A percentile compares a stretch with the other conserved stretches of the same genome.
These are phyloP conservation scores for Formica aserva DNA, from an alignment of 2,888 invertebrate genomes.

Conservation along the genomic window DNA sequence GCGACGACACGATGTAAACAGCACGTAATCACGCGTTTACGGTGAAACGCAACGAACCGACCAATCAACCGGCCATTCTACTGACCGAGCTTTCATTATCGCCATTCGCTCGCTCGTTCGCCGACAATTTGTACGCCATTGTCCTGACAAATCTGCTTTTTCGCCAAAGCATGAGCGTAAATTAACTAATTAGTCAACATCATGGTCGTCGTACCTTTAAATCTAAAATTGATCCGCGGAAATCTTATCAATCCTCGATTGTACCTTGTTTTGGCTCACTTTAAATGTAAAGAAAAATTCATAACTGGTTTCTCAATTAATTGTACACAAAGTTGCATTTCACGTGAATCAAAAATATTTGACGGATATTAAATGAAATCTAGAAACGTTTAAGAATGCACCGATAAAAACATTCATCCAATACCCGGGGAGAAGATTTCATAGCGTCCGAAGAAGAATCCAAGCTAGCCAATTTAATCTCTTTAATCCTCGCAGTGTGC, in stretches of 20 bases:
- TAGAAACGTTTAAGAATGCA: not conserved
- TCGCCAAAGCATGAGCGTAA: slow-evolving; percentile 7
- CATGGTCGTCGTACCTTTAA: not conserved
- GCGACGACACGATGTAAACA: slow-evolving; percentile 52
- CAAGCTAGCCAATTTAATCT: slow-evolving; percentile 20
- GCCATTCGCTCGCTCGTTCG: slow-evolving; percentile 13
- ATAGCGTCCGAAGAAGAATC: not conserved
- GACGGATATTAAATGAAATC: slow-evolving; percentile 2
- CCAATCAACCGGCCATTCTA: slow-evolving; percentile 70
- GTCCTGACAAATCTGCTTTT: slow-evolving; percentile 50
- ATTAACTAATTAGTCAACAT: slow-evolving; percentile 28
- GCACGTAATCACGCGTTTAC: slow-evolving; percentile 56
- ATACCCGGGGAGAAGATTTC: not conserved
- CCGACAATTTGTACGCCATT: slow-evolving; percentile 66
- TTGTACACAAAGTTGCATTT: not conserved
- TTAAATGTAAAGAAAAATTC: not conserved
- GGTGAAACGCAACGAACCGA: slow-evolving; percentile 53
- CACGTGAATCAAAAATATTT: not conserved
- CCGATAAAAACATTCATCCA: not conserved
- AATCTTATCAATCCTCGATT: not conserved
- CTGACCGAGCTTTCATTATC: slow-evolving; percentile 54
- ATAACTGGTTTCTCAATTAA: not conserved
- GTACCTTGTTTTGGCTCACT: not conserved
- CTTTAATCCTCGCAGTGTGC: slow-evolving; percentile 18
- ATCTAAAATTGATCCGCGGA: slow-evolving; percentile 1